A percentile compares a stretch with the other conserved stretches of the same genome.
These are phyloP conservation scores for Platyrinchus mystaceus DNA, from an alignment of 2,797 vertebrate genomes.

Conservation along the genomic window DNA sequence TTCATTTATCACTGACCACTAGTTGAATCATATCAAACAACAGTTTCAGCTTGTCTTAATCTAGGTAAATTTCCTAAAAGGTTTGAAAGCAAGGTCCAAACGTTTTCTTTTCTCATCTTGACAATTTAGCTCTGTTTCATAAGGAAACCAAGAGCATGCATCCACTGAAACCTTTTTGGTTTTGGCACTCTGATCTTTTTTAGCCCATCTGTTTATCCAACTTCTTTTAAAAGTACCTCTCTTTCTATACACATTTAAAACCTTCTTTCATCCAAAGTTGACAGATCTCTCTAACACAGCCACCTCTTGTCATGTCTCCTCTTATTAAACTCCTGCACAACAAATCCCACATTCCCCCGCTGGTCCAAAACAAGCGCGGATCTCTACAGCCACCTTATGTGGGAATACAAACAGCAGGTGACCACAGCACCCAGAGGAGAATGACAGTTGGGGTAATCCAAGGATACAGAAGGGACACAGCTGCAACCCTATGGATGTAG, in stretches of 20 bases:
- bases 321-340: neutral
- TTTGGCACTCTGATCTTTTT: neutral
- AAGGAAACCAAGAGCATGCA: neutral
- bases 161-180: neutral
- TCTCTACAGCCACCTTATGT: neutral
- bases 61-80: neutral
- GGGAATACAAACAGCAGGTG: neutral
- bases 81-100: neutral
- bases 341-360: neutral
- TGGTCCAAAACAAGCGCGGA: neutral
- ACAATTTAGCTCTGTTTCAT: neutral
- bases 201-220: neutral
- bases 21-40: neutral
- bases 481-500: neutral
- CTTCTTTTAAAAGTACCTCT: neutral
- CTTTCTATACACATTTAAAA: neutral
- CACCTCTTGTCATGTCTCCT: neutral
- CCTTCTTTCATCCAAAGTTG: neutral
- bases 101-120: neutral
- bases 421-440: rapidly evolving
- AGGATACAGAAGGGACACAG: neutral
- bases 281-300: neutral
- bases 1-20: neutral
- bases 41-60: neutral
- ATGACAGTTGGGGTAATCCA: rapidly evolving